A percentile compares a stretch with the other conserved stretches of the same genome.
Evolutionary conservation across 2,113 vertebrate genomes (phyloP).

Genomic region (Hippocampus zosterae): DNA sequence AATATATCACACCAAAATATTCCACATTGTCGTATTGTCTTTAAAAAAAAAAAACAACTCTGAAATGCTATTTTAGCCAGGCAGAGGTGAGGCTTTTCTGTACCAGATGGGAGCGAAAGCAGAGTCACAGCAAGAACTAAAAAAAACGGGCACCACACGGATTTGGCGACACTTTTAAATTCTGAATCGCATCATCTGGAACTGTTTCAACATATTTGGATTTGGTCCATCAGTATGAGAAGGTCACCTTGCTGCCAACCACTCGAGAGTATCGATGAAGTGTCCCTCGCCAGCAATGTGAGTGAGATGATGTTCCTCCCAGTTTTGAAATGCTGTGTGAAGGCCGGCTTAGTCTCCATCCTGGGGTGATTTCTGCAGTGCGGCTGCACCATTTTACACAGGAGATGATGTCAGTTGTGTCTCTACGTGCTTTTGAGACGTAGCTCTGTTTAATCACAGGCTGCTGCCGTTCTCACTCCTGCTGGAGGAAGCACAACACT

Average conservation of each 20-base stretch:
- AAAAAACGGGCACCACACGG: background rate
- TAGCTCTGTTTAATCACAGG: conserved; percentile 20
- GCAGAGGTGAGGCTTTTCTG: background rate
- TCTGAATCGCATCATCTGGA: background rate
- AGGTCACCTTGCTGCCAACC: background rate
- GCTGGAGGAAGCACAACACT: background rate
- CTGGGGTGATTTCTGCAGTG: conserved; percentile 1
- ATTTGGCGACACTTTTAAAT: background rate
- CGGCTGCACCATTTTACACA: background rate
- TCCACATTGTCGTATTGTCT: too few species aligned
- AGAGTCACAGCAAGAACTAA: background rate
- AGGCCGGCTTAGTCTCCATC: background rate
- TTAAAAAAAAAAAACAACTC: too few species aligned
- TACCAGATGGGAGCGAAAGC: background rate
- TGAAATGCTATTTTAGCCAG: background rate
- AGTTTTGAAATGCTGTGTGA: background rate
- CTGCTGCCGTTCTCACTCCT: conserved; percentile 24
- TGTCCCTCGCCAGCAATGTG: background rate
- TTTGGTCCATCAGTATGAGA: background rate
- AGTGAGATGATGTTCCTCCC: background rate
- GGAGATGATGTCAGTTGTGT: conserved; percentile 30
- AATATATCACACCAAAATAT: background rate
- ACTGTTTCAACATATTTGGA: background rate
- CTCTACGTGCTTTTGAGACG: conserved; percentile 34
- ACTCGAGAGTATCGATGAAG: background rate